Evolutionary conservation across 92 coral and sea anemone genomes (phyloP).

Genomic region (Bergia sp.): DNA sequence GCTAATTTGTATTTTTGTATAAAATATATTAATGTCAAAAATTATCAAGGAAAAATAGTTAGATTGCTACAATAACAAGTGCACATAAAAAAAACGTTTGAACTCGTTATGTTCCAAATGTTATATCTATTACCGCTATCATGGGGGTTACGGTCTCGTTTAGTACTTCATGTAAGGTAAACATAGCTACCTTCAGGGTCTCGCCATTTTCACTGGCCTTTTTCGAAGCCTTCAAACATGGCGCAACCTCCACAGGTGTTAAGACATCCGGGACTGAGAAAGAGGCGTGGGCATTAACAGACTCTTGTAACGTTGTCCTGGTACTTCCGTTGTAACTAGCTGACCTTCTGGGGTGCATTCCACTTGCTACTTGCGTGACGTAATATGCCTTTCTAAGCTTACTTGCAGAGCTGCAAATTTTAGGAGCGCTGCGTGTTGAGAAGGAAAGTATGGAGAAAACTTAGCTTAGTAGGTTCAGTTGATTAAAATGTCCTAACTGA

Average conservation of each 20-base stretch:
- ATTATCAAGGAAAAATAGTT: too few species aligned
- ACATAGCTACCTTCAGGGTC: not conserved
- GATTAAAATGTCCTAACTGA: too few species aligned
- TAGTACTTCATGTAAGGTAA: not conserved
- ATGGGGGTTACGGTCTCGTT: not conserved
- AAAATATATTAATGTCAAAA: too few species aligned
- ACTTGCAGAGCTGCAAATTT: not conserved
- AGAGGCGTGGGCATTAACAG: not conserved
- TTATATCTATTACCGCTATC: too few species aligned
- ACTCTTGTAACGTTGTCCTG: not conserved
- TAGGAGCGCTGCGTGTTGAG: not conserved
- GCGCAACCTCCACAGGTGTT: slow-evolving; percentile 19
- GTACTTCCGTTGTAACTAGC: not conserved
- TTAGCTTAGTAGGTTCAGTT: too few species aligned
- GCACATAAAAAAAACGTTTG: too few species aligned
- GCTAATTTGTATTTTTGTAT: too few species aligned
- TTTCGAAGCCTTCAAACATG: not conserved
- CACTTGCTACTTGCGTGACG: not conserved
- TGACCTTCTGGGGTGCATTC: not conserved
- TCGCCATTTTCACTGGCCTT: not conserved
- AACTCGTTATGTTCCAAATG: too few species aligned
- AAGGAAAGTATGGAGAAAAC: too few species aligned
- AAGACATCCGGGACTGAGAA: slow-evolving; percentile 27
- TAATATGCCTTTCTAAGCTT: not conserved
- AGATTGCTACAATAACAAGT: too few species aligned